Percentiles rank a stretch among this genome's conserved stretches.
phyloP scores from a whole-genome alignment of 2,113 vertebrate genomes.

The Laticauda colubrina region DNA sequence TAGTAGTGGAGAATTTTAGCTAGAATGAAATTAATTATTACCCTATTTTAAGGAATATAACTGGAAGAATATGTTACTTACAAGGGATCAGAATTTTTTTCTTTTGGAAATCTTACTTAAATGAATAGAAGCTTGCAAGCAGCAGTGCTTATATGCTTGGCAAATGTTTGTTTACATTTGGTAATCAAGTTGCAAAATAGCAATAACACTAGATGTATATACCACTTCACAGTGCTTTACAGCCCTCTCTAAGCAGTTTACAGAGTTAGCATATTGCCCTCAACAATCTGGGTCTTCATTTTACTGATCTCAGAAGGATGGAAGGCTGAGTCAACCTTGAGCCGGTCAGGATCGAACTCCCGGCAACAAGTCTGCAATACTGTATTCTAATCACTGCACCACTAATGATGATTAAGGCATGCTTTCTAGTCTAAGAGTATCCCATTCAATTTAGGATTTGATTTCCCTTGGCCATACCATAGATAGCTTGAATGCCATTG shows the following conservation, averaged over 20 bases:
- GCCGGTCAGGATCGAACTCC: too few relatives aligned
- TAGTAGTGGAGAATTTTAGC: background rate
- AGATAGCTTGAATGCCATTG: constrained; percentile 87
- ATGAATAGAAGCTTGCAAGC: background rate
- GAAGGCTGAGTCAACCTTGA: too few relatives aligned
- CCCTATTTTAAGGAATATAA: background rate
- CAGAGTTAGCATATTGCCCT: too few relatives aligned
- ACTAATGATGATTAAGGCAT: background rate
- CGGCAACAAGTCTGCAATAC: too few relatives aligned
- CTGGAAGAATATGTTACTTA: background rate
- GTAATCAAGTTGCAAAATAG: background rate
- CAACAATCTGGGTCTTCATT: too few relatives aligned
- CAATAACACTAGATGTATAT: too few relatives aligned
- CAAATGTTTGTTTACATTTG: background rate
- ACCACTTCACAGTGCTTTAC: too few relatives aligned
- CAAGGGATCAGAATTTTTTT: background rate
- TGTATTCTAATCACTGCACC: too few relatives aligned
- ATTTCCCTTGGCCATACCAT: constrained; percentile 72
- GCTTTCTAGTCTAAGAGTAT: background rate
- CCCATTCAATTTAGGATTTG: background rate
- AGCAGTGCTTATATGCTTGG: background rate
- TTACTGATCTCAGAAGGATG: too few relatives aligned
- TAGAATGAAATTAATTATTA: background rate
- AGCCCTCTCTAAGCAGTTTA: too few relatives aligned
- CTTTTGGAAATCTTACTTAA: background rate